Percentiles rank a stretch among this genome's conserved stretches.
These are phyloP conservation scores for Catalaphyllia jardinei DNA, from an alignment of 64 coral and sea anemone genomes.

Conservation along the genomic window DNA sequence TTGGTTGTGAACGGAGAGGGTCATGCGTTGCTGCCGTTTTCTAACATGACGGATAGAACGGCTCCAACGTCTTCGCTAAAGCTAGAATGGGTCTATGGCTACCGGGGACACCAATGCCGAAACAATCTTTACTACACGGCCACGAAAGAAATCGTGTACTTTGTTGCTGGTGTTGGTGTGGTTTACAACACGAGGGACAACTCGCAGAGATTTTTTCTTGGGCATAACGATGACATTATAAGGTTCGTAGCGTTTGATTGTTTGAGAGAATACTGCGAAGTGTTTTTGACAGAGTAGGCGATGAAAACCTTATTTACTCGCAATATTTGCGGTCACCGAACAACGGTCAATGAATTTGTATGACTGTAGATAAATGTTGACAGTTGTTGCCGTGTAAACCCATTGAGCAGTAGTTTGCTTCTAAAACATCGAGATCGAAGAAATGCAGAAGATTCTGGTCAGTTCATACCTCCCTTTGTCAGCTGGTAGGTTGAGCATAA, in stretches of 20 bases:
- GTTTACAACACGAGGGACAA: slow-evolving; percentile 88
- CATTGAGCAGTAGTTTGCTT: background rate
- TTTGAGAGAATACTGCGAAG: background rate
- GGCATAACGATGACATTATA: slow-evolving; percentile 98
- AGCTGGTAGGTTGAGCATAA: background rate
- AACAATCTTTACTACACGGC: slow-evolving; percentile 94
- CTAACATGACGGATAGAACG: slow-evolving; percentile 91
- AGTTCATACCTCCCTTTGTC: background rate
- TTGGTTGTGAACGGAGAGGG: background rate
- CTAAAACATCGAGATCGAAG: background rate
- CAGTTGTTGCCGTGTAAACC: slow-evolving; percentile 1
- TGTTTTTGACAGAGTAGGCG: background rate
- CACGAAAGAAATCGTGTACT: slow-evolving; percentile 92
- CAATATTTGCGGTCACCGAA: background rate
- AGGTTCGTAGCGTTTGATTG: slow-evolving; percentile 58
- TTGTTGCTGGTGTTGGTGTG: slow-evolving; percentile 98
- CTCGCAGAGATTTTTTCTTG: slow-evolving; percentile 92
- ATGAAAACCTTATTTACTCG: background rate
- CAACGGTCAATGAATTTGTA: no score
- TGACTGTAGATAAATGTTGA: background rate
- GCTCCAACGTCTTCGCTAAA: slow-evolving; percentile 90
- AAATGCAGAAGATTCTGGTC: background rate
- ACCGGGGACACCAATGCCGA: slow-evolving; percentile 96
- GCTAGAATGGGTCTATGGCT: slow-evolving; percentile 99
- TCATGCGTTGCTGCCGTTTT: background rate